Conservation (phyloP, 2,888 invertebrate species). For the Artemia sinica region DNA sequence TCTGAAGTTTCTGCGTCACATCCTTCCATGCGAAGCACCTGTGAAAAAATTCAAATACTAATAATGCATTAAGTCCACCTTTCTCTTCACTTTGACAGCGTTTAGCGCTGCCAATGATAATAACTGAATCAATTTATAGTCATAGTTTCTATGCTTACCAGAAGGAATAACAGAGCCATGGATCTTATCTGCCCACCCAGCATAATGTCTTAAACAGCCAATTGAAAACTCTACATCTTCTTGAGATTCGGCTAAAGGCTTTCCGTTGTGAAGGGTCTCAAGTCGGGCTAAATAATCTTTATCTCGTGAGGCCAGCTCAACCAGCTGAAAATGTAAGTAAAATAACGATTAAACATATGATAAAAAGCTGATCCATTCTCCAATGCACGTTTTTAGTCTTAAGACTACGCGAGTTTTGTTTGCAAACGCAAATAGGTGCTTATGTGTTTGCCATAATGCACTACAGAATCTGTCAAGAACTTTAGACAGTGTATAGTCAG, state of each 20-base stretch:
- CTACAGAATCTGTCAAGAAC: no score
- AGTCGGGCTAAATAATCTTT: conserved; percentile 35
- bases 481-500: no score
- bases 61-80: no score
- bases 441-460: no score
- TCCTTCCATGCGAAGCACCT: no score
- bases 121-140: no score
- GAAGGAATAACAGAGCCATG: conserved; percentile 68
- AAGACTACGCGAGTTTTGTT: no score
- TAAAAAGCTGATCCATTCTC: conserved; percentile 14
- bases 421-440: background rate
- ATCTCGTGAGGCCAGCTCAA: conserved; percentile 40
- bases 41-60: no score
- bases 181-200: conserved; percentile 67
- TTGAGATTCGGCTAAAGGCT: conserved; percentile 34
- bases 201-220: conserved; percentile 44
- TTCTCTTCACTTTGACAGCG: no score
- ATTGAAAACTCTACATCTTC: conserved; percentile 29
- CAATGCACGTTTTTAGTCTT: conserved; percentile 16
- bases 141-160: conserved; percentile 32
- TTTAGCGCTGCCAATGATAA: no score
- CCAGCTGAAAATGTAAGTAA: conserved; percentile 29
- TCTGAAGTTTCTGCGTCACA: no score
- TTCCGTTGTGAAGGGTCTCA: conserved; percentile 38
- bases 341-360: background rate